phyloP scores from a whole-genome alignment of 2,797 vertebrate genomes.

The Hoplostethus mediterraneus region DNA sequence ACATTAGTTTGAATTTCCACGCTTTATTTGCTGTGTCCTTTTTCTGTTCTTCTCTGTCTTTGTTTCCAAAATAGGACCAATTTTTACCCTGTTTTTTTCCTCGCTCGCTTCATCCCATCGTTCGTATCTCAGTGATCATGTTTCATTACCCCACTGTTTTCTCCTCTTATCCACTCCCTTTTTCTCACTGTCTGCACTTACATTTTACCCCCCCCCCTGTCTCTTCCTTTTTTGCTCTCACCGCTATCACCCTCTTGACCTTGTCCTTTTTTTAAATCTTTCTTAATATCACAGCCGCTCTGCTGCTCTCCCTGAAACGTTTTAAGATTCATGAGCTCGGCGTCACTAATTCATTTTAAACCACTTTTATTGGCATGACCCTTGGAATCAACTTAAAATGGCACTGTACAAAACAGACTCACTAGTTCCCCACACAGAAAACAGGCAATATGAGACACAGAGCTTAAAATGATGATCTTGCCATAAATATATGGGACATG shows the following conservation, averaged over 20 bases:
- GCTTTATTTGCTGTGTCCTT: neutral
- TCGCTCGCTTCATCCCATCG: neutral
- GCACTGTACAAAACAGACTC: conserved; percentile 7
- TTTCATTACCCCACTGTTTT: neutral
- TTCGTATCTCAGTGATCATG: neutral
- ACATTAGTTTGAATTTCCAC: conserved; percentile 52
- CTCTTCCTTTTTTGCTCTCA: neutral
- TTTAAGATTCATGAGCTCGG: conserved; percentile 18
- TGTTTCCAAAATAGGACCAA: neutral
- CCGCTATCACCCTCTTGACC: neutral
- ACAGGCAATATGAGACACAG: conserved; percentile 7
- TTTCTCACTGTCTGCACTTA: neutral
- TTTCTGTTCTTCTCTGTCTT: conserved; percentile 3
- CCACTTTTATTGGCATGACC: conserved; percentile 20
- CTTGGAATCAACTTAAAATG: conserved; percentile 4
- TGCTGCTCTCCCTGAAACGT: neutral
- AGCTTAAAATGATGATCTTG: conserved; percentile 6
- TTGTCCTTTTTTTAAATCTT: no score
- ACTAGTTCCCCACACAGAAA: conserved; percentile 8
- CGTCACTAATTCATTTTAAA: conserved; percentile 34
- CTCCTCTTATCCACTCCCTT: neutral
- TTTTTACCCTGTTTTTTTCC: conserved; percentile 8
- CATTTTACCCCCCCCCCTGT: no score
- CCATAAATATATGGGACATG: neutral
- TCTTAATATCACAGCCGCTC: neutral